A percentile compares a stretch with the other conserved stretches of the same genome.
These are phyloP conservation scores for Rhagologus leucostigma DNA, from an alignment of 2,113 vertebrate species.

Conservation along the genomic window DNA sequence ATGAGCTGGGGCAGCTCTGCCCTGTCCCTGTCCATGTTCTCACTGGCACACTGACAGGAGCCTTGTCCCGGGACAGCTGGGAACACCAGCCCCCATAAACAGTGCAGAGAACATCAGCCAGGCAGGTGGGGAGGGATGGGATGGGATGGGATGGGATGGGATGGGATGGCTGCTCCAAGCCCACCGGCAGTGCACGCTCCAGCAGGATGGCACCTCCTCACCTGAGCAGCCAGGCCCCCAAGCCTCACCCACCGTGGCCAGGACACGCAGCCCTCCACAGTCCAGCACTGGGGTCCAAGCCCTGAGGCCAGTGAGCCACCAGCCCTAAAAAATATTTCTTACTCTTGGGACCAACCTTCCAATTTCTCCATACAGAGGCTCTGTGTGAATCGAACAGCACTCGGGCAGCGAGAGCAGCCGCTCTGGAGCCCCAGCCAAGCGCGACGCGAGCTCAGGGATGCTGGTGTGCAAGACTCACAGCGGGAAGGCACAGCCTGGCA, in stretches of 20 bases:
- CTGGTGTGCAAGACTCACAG: neutral
- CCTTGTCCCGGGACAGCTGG: neutral
- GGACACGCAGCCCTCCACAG: neutral
- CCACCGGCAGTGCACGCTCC: fast-evolving
- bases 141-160: neutral
- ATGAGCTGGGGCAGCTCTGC: neutral
- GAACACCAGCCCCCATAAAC: neutral
- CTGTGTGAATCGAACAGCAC: fast-evolving
- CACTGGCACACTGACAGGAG: fast-evolving
- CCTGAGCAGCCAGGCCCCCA: fast-evolving
- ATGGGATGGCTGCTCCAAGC: neutral
- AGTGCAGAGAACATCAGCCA: neutral
- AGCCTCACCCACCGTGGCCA: fast-evolving
- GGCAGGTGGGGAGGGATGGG: neutral
- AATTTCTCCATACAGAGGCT: fast-evolving
- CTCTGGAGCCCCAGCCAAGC: neutral
- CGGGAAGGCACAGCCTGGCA: neutral
- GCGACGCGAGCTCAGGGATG: fast-evolving
- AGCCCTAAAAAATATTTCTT: neutral
- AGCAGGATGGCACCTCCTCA: neutral
- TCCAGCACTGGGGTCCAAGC: fast-evolving
- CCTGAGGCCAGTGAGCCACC: neutral
- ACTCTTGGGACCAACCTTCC: neutral
- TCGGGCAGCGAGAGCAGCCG: fast-evolving
- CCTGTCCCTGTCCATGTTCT: neutral